Conservation (phyloP, 2,888 invertebrate species). For the Drosophila nr. perissopoda region DNA sequence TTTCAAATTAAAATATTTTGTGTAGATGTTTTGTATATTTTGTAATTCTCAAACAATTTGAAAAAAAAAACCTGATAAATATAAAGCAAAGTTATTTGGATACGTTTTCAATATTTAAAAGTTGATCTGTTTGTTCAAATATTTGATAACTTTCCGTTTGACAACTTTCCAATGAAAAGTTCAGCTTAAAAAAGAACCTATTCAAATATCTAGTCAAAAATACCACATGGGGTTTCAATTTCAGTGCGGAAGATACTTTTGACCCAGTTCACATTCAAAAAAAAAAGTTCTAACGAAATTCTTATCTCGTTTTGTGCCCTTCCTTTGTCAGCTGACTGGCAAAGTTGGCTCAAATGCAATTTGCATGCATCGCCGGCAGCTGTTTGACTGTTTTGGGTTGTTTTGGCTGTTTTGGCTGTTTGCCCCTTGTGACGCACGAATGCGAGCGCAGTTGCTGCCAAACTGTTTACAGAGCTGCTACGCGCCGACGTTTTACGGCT, state of each 20-base stretch:
- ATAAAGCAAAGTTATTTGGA: neutral
- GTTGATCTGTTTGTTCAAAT: neutral
- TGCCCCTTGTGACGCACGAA: slow-evolving; percentile 60
- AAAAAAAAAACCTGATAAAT: neutral
- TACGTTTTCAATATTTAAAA: neutral
- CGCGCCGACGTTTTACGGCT: slow-evolving; percentile 33
- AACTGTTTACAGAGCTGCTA: slow-evolving; percentile 40
- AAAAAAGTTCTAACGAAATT: slow-evolving; percentile 7
- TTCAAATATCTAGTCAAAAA: neutral
- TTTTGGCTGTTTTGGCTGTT: slow-evolving; percentile 2
- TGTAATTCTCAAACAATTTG: neutral
- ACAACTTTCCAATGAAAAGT: neutral
- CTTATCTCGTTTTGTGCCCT: slow-evolving; percentile 20
- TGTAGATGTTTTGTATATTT: too few species aligned
- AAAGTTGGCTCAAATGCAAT: slow-evolving; percentile 42
- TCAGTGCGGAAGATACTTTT: slow-evolving; percentile 3
- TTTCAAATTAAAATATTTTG: neutral
- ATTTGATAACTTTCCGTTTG: neutral
- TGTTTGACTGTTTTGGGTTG: neutral
- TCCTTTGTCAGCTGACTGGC: slow-evolving; percentile 52
- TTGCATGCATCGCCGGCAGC: slow-evolving; percentile 57
- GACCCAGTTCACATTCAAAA: slow-evolving; percentile 33
- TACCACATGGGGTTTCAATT: neutral
- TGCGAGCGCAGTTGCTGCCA: slow-evolving; percentile 37
- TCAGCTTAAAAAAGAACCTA: neutral